Percentiles rank a stretch among this genome's conserved stretches.
These are phyloP conservation scores for Sigmodon hispidus DNA, from an alignment of 2,113 vertebrate species.

Conservation along the genomic window DNA sequence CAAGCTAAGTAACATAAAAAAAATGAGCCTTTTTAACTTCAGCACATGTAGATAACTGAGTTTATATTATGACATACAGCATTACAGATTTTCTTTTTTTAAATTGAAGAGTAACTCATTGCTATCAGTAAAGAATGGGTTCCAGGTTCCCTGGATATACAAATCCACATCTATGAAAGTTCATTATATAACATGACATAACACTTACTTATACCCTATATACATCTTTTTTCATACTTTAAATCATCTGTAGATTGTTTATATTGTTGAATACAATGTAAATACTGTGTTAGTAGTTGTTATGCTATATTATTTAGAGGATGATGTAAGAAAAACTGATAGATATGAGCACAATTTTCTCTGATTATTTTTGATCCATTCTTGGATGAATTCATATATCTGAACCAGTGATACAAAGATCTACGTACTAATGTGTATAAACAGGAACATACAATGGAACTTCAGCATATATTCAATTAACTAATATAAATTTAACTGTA, in stretches of 20 bases:
- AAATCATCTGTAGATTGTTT: background rate
- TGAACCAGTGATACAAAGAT: background rate
- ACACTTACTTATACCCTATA: background rate
- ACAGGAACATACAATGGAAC: background rate
- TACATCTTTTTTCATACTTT: background rate
- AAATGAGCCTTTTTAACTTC: background rate
- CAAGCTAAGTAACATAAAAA: conserved; percentile 19
- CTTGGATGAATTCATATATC: background rate
- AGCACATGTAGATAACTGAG: background rate
- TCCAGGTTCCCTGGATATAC: background rate
- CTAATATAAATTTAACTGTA: conserved; percentile 18
- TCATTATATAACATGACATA: background rate
- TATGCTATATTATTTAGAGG: background rate
- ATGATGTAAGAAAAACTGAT: background rate
- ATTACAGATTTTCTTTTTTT: conserved; percentile 25
- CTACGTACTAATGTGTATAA: background rate
- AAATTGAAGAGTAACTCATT: background rate
- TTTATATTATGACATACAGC: background rate
- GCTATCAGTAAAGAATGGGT: background rate
- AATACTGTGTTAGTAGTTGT: background rate
- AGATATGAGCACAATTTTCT: background rate
- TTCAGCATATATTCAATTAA: background rate
- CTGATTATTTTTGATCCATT: background rate
- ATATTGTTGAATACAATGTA: background rate
- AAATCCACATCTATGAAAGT: background rate